Evolutionary conservation across 2,113 vertebrate genomes (phyloP), one percentile per base, ranked within the genome.

Genomic region (Chaetodon auriga): DNA sequence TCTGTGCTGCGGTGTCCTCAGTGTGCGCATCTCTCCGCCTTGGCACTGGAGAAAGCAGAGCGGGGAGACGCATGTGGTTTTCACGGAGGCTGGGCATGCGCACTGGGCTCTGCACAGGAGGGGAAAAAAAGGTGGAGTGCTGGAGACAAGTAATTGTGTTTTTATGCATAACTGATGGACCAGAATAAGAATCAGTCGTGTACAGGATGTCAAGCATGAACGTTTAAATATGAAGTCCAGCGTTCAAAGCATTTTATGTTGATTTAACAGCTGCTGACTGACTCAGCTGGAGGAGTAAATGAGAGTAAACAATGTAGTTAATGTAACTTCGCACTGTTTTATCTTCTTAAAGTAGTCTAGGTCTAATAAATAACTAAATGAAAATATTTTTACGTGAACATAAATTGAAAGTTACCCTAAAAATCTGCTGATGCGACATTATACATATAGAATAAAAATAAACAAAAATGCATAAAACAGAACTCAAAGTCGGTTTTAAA

Each of bases 21-120:
- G 30, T 80, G 81, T 30, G 85, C 85, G 86, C 89, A 90, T 93
- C 90, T 84, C 88, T 65, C 80, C 62, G 81, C 80, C 53, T 58
- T 36, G 85, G 80, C 66, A 48, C 81, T 6, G 87, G 73, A 70
- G 69, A 83, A 73, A 78, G 85, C 57, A 6, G 81, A 55, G 83
- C 62, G 3, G 63, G 38, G 60, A 90, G 85, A 83, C 78, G 84
- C 93, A 61, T 93, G 94, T 88, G 92, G 87, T 68, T 87, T 82
- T 84, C 65, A 65, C 66, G 30, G 23, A 76, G 68, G 81, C 75
- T 7, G 86, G 4, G 94, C 94, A 93, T 93, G 94, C 92, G 94
- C 87, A 78, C 4, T 77, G 36, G 0, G 14, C 16, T 53, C 41
- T 21, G 64, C 80, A 63, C 45, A 45, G 72, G 45, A 53, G 45